Percentiles rank a stretch among this genome's conserved stretches.
Evolutionary conservation across 1,140 invertebrate species (phyloP).

Genomic region (Chelonus insularis): DNA sequence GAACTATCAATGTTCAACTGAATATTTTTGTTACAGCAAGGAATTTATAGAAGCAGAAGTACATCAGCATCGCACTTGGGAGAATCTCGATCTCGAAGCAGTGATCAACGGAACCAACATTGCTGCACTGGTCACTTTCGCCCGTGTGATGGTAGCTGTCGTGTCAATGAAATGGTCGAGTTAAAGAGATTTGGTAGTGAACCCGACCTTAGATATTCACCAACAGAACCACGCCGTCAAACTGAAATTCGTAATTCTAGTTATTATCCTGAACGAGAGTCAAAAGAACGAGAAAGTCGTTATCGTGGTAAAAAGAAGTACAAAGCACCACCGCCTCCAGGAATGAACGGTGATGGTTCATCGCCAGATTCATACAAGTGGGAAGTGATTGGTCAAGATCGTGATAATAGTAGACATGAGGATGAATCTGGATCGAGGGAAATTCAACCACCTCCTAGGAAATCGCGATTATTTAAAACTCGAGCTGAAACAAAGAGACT

Average conservation of each 20-base stretch:
- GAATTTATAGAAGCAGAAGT: conserved; percentile 40
- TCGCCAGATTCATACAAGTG: conserved; percentile 43
- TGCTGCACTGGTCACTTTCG: conserved; percentile 38
- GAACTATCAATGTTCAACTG: not conserved
- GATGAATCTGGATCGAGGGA: conserved; percentile 26
- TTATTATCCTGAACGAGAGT: conserved; percentile 37
- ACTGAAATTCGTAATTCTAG: conserved; percentile 30
- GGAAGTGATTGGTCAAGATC: conserved; percentile 45
- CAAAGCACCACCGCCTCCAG: conserved; percentile 66
- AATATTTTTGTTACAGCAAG: conserved; percentile 28
- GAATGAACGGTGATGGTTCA: conserved; percentile 40
- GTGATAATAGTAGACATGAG: conserved; percentile 23
- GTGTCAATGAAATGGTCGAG: conserved; percentile 37
- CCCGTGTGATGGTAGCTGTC: conserved; percentile 30
- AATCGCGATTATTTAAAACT: conserved; percentile 72
- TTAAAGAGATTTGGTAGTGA: conserved; percentile 69
- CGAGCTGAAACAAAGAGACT: conserved; percentile 69
- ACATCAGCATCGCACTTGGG: conserved; percentile 41
- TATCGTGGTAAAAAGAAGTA: conserved; percentile 68
- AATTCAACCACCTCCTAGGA: conserved; percentile 60
- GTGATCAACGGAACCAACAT: conserved; percentile 31
- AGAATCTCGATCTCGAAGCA: conserved; percentile 27
- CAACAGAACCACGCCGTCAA: conserved; percentile 30
- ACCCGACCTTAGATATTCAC: conserved; percentile 65
- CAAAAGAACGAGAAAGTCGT: conserved; percentile 40